Evolutionary conservation across 2,113 vertebrate genomes (phyloP).

Genomic region (Ancistrus triradiatus): DNA sequence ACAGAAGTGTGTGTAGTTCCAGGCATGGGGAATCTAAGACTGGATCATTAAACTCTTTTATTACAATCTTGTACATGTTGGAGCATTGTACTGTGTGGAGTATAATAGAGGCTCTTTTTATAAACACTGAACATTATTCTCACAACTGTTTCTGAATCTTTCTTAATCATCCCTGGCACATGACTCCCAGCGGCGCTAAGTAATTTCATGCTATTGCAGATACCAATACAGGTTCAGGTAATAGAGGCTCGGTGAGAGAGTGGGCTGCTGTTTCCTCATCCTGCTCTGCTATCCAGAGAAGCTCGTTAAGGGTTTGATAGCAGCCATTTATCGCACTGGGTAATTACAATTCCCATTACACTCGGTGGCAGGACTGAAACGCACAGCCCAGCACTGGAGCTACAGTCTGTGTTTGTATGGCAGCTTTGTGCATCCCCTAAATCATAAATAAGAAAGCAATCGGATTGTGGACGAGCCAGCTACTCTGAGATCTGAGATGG

Average conservation of each 20-base stretch:
- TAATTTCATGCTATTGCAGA: conserved; percentile 71
- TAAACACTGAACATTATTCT: too few relatives aligned
- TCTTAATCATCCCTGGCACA: conserved; percentile 68
- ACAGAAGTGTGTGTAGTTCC: too few relatives aligned
- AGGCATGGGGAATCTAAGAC: too few relatives aligned
- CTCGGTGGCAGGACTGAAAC: conserved; percentile 17
- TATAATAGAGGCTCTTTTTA: too few relatives aligned
- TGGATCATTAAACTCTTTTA: too few relatives aligned
- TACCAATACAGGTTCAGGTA: conserved; percentile 68
- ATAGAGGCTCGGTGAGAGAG: conserved; percentile 57
- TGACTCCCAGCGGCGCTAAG: conserved; percentile 60
- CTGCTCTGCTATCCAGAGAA: conserved; percentile 13
- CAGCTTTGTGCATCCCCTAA: too few relatives aligned
- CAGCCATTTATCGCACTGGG: conserved; percentile 18
- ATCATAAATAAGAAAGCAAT: conserved; percentile 17
- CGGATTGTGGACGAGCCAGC: neutral
- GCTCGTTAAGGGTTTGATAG: conserved; percentile 36
- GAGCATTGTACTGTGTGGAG: too few relatives aligned
- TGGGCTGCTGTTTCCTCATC: neutral
- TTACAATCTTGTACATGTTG: too few relatives aligned
- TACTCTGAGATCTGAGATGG: neutral
- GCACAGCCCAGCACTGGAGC: too few relatives aligned
- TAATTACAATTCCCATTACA: conserved; percentile 36
- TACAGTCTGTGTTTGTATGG: too few relatives aligned
- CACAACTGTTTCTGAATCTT: too few relatives aligned